These are phyloP conservation scores for Heliconius cydno DNA, from an alignment of 2,888 invertebrate genomes.

Conservation along the genomic window DNA sequence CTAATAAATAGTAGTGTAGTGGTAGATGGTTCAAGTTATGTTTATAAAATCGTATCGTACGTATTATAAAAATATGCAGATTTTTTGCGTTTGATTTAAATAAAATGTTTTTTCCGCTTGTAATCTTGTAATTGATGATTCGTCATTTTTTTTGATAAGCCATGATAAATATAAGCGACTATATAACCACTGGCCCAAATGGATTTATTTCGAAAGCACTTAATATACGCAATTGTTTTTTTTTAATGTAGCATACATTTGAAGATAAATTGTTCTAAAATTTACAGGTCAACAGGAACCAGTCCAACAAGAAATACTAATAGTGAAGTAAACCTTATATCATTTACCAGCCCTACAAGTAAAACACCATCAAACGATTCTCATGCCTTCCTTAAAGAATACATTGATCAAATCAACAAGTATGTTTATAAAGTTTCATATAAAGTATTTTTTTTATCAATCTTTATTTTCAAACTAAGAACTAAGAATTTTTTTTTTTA, in stretches of 20 bases:
- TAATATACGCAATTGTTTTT: not conserved
- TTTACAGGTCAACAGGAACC: constrained; percentile 70
- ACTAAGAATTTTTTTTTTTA: too few relatives aligned
- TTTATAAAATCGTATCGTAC: not conserved
- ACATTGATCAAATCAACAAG: constrained; percentile 84
- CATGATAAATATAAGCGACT: constrained; percentile 17
- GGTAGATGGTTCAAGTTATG: not conserved
- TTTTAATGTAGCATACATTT: not conserved
- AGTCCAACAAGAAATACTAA: constrained; percentile 71
- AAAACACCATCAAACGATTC: constrained; percentile 76
- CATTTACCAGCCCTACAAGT: constrained; percentile 86
- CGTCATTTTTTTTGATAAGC: constrained; percentile 31
- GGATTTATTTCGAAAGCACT: not conserved
- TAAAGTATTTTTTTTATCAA: constrained; percentile 60
- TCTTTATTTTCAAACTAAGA: not conserved
- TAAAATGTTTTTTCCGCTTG: not conserved
- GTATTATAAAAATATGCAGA: not conserved
- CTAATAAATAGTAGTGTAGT: not conserved
- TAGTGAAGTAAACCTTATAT: constrained; percentile 85
- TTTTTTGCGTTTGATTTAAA: not conserved
- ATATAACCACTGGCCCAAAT: not conserved
- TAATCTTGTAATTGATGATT: constrained; percentile 17
- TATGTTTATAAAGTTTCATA: constrained; percentile 50
- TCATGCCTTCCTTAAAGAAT: constrained; percentile 83
- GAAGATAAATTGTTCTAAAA: not conserved